A percentile compares a stretch with the other conserved stretches of the same genome.
Conservation (phyloP, 2,797 vertebrate genomes). For the Cyprinodon diabolis region DNA sequence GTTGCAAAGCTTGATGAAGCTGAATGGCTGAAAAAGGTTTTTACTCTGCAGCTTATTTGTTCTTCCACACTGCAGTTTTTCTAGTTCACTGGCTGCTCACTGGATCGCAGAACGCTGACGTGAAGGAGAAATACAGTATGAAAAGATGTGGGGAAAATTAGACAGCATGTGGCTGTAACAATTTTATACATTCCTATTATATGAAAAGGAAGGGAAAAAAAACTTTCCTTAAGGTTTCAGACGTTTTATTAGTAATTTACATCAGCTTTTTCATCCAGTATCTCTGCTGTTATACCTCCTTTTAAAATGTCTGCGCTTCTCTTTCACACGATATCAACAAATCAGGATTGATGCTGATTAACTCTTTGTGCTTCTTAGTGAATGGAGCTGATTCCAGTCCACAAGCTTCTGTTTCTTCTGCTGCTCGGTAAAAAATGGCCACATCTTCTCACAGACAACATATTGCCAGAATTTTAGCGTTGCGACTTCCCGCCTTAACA, state of each 20-base stretch:
- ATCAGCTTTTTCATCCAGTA: background rate
- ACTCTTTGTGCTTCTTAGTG: no score
- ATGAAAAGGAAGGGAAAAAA: background rate
- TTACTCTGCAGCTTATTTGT: slow-evolving; percentile 23
- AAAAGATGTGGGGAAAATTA: background rate
- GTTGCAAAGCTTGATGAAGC: background rate
- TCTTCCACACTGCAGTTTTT: slow-evolving; percentile 62
- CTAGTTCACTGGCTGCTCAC: slow-evolving; percentile 55
- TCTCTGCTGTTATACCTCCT: background rate
- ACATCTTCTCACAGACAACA: no score
- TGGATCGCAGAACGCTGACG: background rate
- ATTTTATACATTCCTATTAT: background rate
- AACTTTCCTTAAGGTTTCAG: background rate
- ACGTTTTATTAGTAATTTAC: background rate
- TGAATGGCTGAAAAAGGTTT: background rate
- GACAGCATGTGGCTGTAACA: background rate
- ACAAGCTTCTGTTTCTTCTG: no score
- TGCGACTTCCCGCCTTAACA: no score
- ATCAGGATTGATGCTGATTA: background rate
- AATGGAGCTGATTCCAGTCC: no score
- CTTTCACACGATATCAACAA: background rate
- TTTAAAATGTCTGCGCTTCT: no score
- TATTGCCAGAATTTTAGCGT: no score
- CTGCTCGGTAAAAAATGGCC: no score
- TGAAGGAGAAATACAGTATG: background rate